Conservation (phyloP, 2,113 vertebrate genomes). For the Rhabdomys dilectus region DNA sequence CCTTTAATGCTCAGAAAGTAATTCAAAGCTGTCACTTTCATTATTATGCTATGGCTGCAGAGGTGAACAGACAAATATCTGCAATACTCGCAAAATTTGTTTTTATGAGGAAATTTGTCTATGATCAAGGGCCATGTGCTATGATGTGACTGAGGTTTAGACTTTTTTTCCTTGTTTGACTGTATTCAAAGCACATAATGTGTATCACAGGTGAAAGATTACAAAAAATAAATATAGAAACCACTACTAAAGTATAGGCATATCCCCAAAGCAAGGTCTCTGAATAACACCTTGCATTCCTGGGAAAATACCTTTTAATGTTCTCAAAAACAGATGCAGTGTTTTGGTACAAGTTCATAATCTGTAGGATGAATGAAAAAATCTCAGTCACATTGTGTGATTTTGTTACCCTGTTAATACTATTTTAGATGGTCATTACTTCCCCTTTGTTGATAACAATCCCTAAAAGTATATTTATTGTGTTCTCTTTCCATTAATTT, state of each 20-base stretch:
- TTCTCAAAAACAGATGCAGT: not conserved
- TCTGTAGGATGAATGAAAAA: not conserved
- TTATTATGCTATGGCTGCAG: not conserved
- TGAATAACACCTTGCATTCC: not conserved
- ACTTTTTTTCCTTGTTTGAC: not conserved
- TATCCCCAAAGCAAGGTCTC: not conserved
- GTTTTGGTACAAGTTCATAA: not conserved
- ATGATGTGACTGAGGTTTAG: not conserved
- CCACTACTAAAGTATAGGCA: not conserved
- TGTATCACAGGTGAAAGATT: not conserved
- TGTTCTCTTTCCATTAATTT: not conserved
- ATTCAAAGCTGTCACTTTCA: not conserved
- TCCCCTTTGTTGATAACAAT: not conserved
- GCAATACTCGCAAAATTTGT: not conserved
- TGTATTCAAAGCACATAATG: not conserved
- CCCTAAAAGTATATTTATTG: not conserved
- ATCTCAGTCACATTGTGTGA: not conserved
- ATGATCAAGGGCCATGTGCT: not conserved
- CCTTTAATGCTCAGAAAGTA: not conserved
- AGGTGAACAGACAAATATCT: not conserved
- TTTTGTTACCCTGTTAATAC: not conserved
- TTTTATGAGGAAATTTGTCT: not conserved
- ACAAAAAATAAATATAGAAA: not conserved
- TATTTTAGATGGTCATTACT: not conserved
- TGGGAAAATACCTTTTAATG: not conserved